Base-by-base conservation (phyloP, 2,113 vertebrate genomes). In the Tinamus guttatus region DNA sequence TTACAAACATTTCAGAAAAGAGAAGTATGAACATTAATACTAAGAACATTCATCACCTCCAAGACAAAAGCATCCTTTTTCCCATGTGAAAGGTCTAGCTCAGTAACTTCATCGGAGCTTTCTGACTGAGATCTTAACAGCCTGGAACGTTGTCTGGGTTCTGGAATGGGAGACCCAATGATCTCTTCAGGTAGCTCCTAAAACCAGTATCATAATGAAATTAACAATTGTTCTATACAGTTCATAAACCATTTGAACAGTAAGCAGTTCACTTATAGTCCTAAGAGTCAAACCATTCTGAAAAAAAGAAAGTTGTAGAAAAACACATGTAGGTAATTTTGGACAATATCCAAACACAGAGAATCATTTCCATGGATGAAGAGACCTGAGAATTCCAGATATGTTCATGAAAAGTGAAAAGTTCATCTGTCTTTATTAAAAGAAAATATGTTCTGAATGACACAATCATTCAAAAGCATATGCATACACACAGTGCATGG, bases 11-110 rank as follows among this genome's bases (percentile, higher is more conserved):
- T 65, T 71, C n/a, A 92, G 59, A 8, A 62, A 67, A 77, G 11
- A 80, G 13, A 96, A 22, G 36, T 27, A 49, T 60, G 45, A 74
- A 47, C 9, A 85, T 17, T 3, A 80, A 11, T 28, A 86, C 7
- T 60, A 63, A 52, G 90, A 81, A 81, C 6, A 36, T 11, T 77
- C 41, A 79, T 92, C 96, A 99, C 99, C 99, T 99, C 99, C 95
- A 99, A 97, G 60, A 99, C 99, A 93, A 99, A 99, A 78, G 99
- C 99, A 89, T 99, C 99, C 95, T 99, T 99, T 94, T 99, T 99
- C 18, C 99, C 99, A 73, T 99, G 99, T 27, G 99, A 99, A 84
- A 99, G 98, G 89, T 99, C 99, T 79, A 99, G 97, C 93, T 99
- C 99, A 85, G 98, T 98, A 76, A 99, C 97, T 97, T 99, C 99